Percentiles rank a stretch among this genome's conserved stretches.
phyloP scores from a whole-genome alignment of 2,888 invertebrate genomes.

The Cephus pulcher region DNA sequence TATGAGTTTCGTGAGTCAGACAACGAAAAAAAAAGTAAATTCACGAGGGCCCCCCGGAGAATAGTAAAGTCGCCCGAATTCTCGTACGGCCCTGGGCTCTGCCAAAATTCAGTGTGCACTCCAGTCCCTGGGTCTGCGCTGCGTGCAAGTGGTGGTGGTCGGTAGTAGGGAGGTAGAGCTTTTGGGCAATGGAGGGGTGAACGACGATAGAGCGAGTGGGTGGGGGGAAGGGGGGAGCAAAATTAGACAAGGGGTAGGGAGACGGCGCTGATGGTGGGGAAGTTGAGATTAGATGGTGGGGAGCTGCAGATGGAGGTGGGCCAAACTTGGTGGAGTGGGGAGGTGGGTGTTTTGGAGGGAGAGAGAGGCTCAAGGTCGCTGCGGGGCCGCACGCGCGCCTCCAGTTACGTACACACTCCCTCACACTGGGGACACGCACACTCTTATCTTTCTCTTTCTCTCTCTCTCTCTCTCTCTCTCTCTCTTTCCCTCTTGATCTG shows the following conservation, averaged over 20 bases:
- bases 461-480: not conserved
- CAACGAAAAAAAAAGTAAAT: no score
- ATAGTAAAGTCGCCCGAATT: not conserved
- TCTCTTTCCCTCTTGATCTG: constrained; percentile 7
- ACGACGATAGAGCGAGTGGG: constrained; percentile 8
- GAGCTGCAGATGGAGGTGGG: constrained; percentile 20
- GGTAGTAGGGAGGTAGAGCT: not conserved
- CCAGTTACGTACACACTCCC: constrained; percentile 44
- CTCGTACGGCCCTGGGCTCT: not conserved
- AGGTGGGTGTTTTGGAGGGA: constrained; percentile 30
- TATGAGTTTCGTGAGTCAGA: no score
- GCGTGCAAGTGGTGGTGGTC: constrained; percentile 30
- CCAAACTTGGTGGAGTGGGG: constrained; percentile 12
- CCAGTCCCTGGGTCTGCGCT: constrained; percentile 30
- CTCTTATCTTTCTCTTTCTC: constrained; percentile 1
- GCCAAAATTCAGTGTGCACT: constrained; percentile 32
- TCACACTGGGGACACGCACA: constrained; percentile 13
- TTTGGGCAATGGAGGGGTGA: not conserved
- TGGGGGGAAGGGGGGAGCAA: not conserved
- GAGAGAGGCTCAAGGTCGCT: constrained; percentile 57
- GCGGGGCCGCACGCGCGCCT: constrained; percentile 62
- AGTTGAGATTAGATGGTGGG: constrained; percentile 24
- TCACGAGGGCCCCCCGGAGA: not conserved
- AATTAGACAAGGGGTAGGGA: constrained; percentile 18
- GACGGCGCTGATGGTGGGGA: constrained; percentile 19